These are phyloP conservation scores for Pachliopta kotzebuea DNA, from an alignment of 2,888 invertebrate species.

Conservation along the genomic window DNA sequence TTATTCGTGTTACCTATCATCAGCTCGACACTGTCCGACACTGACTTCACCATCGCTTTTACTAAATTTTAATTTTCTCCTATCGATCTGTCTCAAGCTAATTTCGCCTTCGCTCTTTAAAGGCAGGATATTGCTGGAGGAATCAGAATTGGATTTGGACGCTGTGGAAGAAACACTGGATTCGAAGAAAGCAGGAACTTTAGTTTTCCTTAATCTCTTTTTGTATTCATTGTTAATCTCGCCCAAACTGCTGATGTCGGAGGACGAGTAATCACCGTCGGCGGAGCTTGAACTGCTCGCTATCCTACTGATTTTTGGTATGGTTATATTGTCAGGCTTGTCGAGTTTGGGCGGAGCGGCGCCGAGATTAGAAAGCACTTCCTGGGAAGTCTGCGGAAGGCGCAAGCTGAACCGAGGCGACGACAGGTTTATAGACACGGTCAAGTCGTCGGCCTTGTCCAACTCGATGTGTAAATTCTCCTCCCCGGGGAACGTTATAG, in stretches of 20 bases:
- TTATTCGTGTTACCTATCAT: neutral
- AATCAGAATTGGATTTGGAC: slow-evolving; percentile 52
- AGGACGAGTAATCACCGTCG: slow-evolving; percentile 63
- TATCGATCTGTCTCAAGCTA: slow-evolving; percentile 46
- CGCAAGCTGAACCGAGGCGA: slow-evolving; percentile 69
- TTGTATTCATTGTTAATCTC: slow-evolving; percentile 57
- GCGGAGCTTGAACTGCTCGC: slow-evolving; percentile 58
- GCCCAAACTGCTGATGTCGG: slow-evolving; percentile 71
- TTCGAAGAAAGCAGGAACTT: slow-evolving; percentile 50
- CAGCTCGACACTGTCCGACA: slow-evolving; percentile 30
- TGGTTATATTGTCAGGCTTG: neutral
- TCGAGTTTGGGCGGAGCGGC: slow-evolving; percentile 33
- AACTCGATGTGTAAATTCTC: slow-evolving; percentile 44
- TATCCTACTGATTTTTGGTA: slow-evolving; percentile 21
- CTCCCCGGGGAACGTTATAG: slow-evolving; percentile 43
- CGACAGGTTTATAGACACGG: slow-evolving; percentile 66
- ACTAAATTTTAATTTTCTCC: slow-evolving; percentile 34
- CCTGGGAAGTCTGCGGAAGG: slow-evolving; percentile 59
- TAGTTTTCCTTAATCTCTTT: slow-evolving; percentile 43
- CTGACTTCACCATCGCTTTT: slow-evolving; percentile 61
- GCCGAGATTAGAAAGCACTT: slow-evolving; percentile 57
- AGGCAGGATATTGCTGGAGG: slow-evolving; percentile 53
- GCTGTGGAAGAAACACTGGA: slow-evolving; percentile 51
- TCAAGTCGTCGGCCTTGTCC: slow-evolving; percentile 48
- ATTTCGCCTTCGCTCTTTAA: slow-evolving; percentile 65